Percentiles rank a stretch among this genome's conserved stretches.
Evolutionary conservation across 2,113 vertebrate genomes (phyloP).

Genomic region (Aegithalos caudatus): DNA sequence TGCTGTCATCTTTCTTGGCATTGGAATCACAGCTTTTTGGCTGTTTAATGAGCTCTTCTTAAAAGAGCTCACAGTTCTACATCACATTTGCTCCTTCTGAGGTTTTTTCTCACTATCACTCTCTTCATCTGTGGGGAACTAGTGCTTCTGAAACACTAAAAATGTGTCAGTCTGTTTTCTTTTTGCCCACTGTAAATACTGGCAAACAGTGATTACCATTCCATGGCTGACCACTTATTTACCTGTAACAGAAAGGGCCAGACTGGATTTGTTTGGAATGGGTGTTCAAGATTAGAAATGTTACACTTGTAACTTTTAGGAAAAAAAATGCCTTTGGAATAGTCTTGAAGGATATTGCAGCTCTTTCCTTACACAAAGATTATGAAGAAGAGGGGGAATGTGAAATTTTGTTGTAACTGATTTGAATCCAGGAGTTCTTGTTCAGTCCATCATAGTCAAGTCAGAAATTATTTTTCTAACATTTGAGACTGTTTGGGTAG

Average conservation of each 20-base stretch:
- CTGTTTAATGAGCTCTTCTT: not conserved
- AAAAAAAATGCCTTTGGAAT: not conserved
- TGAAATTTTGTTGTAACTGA: not conserved
- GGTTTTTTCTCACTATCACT: not conserved
- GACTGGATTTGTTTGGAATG: not conserved
- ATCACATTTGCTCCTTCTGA: not conserved
- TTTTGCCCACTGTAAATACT: not conserved
- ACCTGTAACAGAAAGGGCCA: not conserved
- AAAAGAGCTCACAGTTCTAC: not conserved
- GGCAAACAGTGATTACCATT: not conserved
- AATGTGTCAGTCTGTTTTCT: not conserved
- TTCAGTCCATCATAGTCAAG: not conserved
- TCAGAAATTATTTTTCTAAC: constrained; percentile 11
- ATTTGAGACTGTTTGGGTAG: not conserved
- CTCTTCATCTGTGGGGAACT: not conserved
- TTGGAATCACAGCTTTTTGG: not conserved
- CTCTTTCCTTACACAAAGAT: not conserved
- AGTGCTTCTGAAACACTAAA: not conserved
- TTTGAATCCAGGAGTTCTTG: not conserved
- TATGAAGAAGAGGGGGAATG: not conserved
- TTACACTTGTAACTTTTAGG: not conserved
- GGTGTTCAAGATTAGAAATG: not conserved
- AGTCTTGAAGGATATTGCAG: not conserved
- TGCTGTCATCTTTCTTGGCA: not conserved
- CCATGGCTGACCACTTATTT: not conserved